These are phyloP conservation scores for Enteromius unitaeniatus DNA, from an alignment of 2,797 vertebrate species.

Conservation along the genomic window DNA sequence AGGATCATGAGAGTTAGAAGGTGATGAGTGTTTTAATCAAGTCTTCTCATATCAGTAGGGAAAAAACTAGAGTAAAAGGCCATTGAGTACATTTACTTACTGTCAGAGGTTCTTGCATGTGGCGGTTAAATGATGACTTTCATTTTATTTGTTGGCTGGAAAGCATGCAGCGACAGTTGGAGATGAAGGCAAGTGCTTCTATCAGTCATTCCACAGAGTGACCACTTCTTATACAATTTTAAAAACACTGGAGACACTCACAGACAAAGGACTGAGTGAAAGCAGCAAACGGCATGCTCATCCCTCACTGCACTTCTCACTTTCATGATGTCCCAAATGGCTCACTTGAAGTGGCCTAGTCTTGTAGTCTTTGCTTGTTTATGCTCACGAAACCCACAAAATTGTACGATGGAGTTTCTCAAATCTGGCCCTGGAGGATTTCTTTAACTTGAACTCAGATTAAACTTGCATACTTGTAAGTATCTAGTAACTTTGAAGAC, in stretches of 20 bases:
- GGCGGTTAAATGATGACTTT: slow-evolving; percentile 57
- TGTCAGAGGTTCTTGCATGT: slow-evolving; percentile 53
- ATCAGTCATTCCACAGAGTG: slow-evolving; percentile 32
- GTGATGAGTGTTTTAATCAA: slow-evolving; percentile 62
- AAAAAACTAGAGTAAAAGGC: slow-evolving; percentile 58
- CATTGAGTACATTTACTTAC: slow-evolving; percentile 61
- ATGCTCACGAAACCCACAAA: not conserved
- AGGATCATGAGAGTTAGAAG: slow-evolving; percentile 48
- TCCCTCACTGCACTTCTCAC: not conserved
- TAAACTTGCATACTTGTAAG: not conserved
- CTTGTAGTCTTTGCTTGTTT: not conserved
- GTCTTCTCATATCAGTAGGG: slow-evolving; percentile 56
- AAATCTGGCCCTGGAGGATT: not conserved
- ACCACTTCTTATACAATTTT: not conserved
- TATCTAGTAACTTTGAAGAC: not conserved
- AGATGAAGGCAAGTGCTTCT: not conserved
- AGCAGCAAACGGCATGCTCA: not conserved
- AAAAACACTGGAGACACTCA: not conserved
- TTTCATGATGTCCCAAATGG: not conserved
- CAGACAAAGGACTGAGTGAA: not conserved
- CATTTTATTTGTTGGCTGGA: slow-evolving; percentile 53
- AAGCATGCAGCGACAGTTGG: slow-evolving; percentile 14
- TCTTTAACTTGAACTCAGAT: too few species aligned
- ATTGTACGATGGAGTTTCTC: not conserved
- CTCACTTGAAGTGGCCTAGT: not conserved